phyloP scores from a whole-genome alignment of 2,797 vertebrate species.

The Sebastes umbrosus region DNA sequence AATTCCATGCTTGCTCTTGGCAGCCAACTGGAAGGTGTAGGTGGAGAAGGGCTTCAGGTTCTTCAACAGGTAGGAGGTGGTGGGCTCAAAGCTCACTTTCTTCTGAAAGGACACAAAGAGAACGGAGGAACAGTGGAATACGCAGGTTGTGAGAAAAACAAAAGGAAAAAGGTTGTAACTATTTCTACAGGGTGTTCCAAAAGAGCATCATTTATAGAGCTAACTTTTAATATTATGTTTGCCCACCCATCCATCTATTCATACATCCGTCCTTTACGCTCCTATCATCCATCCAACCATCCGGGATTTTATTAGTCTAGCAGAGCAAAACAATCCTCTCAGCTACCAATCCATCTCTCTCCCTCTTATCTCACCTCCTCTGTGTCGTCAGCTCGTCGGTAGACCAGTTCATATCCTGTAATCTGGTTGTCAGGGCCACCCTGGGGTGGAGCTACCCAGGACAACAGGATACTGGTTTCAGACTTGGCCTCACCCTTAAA shows the following conservation, averaged over 20 bases:
- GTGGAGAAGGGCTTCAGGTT: constrained; percentile 95
- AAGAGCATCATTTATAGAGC: background rate
- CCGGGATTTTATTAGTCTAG: background rate
- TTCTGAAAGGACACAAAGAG: constrained; percentile 61
- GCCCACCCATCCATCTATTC: background rate
- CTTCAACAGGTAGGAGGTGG: constrained; percentile 90
- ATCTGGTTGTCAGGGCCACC: constrained; percentile 91
- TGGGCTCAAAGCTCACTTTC: constrained; percentile 91
- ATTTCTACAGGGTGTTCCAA: background rate
- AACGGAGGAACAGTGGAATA: background rate
- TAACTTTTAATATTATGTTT: constrained; percentile 1
- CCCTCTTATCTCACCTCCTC: constrained; percentile 86
- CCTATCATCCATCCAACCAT: background rate
- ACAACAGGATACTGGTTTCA: constrained; percentile 95
- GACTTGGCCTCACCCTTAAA: constrained; percentile 97
- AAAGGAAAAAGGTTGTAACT: background rate
- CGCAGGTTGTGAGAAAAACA: background rate
- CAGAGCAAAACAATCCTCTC: background rate
- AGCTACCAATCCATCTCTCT: background rate
- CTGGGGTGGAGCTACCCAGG: constrained; percentile 93
- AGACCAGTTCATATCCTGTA: constrained; percentile 93
- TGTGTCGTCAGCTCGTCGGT: constrained; percentile 89
- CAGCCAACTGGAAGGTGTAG: constrained; percentile 95
- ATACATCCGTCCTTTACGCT: background rate
- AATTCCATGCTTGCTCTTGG: constrained; percentile 93